Evolutionary conservation across 1,140 invertebrate species (phyloP).

Genomic region (Nephila pilipes): DNA sequence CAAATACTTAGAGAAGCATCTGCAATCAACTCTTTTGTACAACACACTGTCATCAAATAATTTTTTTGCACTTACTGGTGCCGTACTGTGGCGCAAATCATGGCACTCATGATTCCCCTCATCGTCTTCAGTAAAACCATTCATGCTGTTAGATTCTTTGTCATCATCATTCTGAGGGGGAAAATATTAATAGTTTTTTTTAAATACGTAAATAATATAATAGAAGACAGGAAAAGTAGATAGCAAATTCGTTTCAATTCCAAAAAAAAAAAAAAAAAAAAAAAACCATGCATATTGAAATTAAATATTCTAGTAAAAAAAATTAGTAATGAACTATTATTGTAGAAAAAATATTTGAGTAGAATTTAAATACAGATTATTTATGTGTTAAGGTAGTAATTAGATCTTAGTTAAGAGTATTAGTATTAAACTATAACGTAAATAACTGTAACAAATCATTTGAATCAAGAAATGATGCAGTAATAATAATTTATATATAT

Average conservation of each 20-base stretch:
- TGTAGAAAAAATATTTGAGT: not conserved
- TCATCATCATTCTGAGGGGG: slow-evolving; percentile 56
- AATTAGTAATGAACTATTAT: too few relatives aligned
- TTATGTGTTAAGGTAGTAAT: too few relatives aligned
- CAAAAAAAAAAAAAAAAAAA: not conserved
- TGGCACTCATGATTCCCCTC: slow-evolving; percentile 75
- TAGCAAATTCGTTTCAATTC: not conserved
- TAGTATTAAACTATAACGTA: too few relatives aligned
- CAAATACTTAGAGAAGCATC: too few relatives aligned
- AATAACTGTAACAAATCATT: too few relatives aligned
- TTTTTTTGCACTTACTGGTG: not conserved
- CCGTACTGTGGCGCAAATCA: slow-evolving; percentile 54
- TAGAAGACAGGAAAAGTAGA: not conserved
- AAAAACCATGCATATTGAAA: too few relatives aligned
- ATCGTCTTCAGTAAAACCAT: slow-evolving; percentile 71
- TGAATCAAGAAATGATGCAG: too few relatives aligned
- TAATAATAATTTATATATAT: too few relatives aligned
- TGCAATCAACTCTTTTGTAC: not conserved
- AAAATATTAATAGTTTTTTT: not conserved
- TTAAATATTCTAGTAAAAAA: too few relatives aligned
- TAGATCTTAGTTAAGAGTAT: too few relatives aligned
- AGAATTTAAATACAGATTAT: too few relatives aligned
- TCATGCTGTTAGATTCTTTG: slow-evolving; percentile 41
- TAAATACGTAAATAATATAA: too few relatives aligned
- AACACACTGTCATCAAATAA: not conserved